Percentiles rank a stretch among this genome's conserved stretches.
Evolutionary conservation across 1,140 invertebrate species (phyloP).

Genomic region (Centruroides sculpturatus): DNA sequence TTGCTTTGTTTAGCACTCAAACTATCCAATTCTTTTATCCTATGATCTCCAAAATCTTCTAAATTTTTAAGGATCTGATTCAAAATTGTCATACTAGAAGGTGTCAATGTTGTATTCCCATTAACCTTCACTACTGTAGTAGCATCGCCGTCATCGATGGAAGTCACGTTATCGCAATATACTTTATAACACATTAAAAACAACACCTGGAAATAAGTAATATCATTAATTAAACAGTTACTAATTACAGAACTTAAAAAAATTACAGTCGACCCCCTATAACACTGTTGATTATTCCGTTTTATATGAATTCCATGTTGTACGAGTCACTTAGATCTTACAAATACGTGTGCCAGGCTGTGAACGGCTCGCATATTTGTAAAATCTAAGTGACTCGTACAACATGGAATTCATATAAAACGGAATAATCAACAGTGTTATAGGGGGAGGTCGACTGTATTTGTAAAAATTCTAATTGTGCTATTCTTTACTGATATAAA

Average conservation of each 20-base stretch:
- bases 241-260: background rate
- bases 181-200: background rate
- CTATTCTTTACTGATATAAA: no score
- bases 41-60: slow-evolving; percentile 7
- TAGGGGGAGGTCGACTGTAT: no score
- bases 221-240: background rate
- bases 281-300: no score
- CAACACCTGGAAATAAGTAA: background rate
- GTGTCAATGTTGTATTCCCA: slow-evolving; percentile 1
- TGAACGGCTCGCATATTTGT: no score
- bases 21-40: background rate
- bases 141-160: background rate
- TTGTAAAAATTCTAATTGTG: no score
- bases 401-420: no score
- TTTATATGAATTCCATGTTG: no score
- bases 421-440: no score
- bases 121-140: background rate
- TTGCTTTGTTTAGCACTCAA: background rate
- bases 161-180: background rate
- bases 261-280: no score
- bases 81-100: slow-evolving; percentile 5
- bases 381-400: no score
- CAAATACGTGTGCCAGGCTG: no score
- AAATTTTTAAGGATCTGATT: slow-evolving; percentile 11
- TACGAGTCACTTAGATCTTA: no score